A percentile compares a stretch with the other conserved stretches of the same genome.
Conservation (phyloP, 2,888 invertebrate species). For the Cenopis cana region DNA sequence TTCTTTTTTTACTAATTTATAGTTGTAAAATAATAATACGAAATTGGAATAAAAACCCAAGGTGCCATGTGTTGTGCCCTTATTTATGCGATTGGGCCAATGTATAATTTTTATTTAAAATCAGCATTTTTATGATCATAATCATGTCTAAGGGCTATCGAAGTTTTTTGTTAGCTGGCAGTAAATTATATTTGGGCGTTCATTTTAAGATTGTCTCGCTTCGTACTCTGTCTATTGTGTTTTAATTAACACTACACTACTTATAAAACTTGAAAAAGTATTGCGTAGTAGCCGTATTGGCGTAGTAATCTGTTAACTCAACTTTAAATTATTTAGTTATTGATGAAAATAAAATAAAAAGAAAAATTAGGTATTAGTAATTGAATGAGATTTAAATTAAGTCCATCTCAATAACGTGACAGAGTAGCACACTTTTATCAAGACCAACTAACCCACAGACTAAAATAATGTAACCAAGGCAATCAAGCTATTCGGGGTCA, state of each 20-base stretch:
- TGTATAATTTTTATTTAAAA: slow-evolving; percentile 75
- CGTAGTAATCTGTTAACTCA: no score
- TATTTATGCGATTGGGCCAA: slow-evolving; percentile 80
- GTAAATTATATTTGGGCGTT: slow-evolving; percentile 32
- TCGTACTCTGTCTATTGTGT: slow-evolving; percentile 19
- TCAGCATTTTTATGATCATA: slow-evolving; percentile 76
- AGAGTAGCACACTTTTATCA: slow-evolving; percentile 15
- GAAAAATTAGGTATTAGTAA: neutral
- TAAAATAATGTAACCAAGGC: slow-evolving; percentile 72
- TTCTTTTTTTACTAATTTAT: slow-evolving; percentile 71
- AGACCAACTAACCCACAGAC: slow-evolving; percentile 44
- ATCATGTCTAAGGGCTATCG: slow-evolving; percentile 51
- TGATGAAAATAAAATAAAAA: neutral
- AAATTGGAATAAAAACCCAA: slow-evolving; percentile 69
- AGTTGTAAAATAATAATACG: slow-evolving; percentile 76
- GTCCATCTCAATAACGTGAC: neutral
- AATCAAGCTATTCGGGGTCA: slow-evolving; percentile 69
- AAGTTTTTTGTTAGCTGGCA: slow-evolving; percentile 33
- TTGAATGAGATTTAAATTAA: neutral
- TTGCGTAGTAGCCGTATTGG: no score
- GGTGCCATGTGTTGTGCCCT: slow-evolving; percentile 72
- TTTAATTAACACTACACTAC: slow-evolving; percentile 13
- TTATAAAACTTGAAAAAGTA: neutral
- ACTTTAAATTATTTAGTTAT: no score
- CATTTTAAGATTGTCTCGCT: slow-evolving; percentile 8